Percentiles rank a stretch among this genome's conserved stretches.
phyloP scores from a whole-genome alignment of 2,888 invertebrate species.

The Patella ulyssiponensis region DNA sequence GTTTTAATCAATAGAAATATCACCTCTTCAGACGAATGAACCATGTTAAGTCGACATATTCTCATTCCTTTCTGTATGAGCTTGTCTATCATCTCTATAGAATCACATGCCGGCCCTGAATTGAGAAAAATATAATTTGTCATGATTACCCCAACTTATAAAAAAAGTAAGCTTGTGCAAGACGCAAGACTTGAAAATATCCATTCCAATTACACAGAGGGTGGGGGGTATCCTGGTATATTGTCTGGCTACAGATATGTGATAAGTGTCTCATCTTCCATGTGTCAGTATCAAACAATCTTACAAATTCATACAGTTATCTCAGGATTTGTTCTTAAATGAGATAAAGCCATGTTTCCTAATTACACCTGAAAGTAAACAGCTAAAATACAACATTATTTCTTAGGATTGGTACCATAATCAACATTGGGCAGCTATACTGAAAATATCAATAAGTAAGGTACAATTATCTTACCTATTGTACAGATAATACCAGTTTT shows the following conservation, averaged over 20 bases:
- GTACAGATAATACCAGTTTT: slow-evolving; percentile 96
- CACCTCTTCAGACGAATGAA: slow-evolving; percentile 90
- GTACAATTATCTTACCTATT: slow-evolving; percentile 79
- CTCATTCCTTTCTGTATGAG: slow-evolving; percentile 98
- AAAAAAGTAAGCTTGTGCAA: too few species aligned
- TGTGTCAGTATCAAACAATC: too few species aligned
- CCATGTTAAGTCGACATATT: slow-evolving; percentile 93
- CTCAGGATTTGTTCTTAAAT: too few species aligned
- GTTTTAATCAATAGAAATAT: slow-evolving; percentile 14
- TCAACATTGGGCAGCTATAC: not conserved
- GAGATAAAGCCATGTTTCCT: not conserved
- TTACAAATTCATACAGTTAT: too few species aligned
- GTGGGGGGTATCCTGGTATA: too few species aligned
- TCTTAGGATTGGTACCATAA: not conserved
- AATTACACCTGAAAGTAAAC: not conserved
- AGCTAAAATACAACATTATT: not conserved
- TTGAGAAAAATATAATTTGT: too few species aligned
- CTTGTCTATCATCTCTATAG: slow-evolving; percentile 85
- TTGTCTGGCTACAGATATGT: too few species aligned
- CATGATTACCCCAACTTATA: too few species aligned
- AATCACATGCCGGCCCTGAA: slow-evolving; percentile 77
- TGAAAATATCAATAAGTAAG: not conserved
- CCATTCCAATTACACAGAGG: too few species aligned
- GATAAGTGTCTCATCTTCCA: too few species aligned
- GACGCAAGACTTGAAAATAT: too few species aligned